Evolutionary conservation across 2,113 vertebrate species (phyloP), one percentile per base, ranked within the genome.

Genomic region (Prionailurus bengalensis): DNA sequence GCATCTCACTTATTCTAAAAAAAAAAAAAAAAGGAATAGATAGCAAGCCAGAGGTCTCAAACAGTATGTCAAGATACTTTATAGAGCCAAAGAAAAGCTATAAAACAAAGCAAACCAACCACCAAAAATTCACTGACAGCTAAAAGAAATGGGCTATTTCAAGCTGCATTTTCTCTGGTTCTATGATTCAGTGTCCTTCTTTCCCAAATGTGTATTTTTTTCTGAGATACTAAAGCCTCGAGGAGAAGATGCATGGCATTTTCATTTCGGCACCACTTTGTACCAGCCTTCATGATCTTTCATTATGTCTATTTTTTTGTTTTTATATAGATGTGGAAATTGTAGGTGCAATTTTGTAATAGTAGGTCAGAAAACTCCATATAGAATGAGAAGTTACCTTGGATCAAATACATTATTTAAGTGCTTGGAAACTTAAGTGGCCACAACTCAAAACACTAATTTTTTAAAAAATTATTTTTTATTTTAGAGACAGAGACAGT

Each of bases 1-100:
- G 96, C 95, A 98, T 98, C 98, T 98, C 98, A 98, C 98, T 98
- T 98, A 97, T 76, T 73, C 78, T 73, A 33, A 85, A 95, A 97
- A 90, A 79, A 87, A 97, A 71, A 87, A 68, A 96, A 94, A 82
- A 68, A 73, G 91, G 81, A 90, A 97, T 58, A 87, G 98, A 94
- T 92, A 94, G 88, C 76, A 97, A 97, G 94, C 81, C 92, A 97
- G 95, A 98, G 96, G 95, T 98, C 96, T 96, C 80, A 96, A 65
- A 71, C 97, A 95, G 91, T 83, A 71, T 76, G 96, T 98, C 98
- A 97, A 74, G 78, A 95, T 98, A 74, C 66, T 98, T 98, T 98
- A 98, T 91, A 88, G 96, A 97, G 89, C 51, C 36, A 93, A 73
- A 91, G 88, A 97, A 48, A 98, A 98, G 70, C 71, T 29, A 93